Evolutionary conservation across 2,113 vertebrate species (phyloP).

Genomic region (Bambusicola thoracicus): DNA sequence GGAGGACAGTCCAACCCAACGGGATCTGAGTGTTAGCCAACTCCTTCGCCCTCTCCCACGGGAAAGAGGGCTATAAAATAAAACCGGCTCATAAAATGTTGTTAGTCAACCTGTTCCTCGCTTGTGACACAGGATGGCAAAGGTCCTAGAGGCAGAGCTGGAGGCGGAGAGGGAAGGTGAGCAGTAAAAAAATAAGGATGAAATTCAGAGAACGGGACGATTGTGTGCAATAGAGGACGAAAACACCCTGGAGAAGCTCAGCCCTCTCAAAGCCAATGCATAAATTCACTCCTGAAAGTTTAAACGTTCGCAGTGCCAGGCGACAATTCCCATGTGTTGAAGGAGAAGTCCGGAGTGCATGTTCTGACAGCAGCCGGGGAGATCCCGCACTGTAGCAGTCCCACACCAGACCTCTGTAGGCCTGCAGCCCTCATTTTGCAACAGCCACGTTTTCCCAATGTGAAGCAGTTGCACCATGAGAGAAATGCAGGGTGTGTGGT

Average conservation of each 20-base stretch:
- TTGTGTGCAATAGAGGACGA: background rate
- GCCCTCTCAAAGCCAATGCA: background rate
- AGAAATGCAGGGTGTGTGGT: background rate
- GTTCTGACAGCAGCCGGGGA: background rate
- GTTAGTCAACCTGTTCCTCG: constrained; percentile 32
- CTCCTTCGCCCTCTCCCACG: constrained; percentile 43
- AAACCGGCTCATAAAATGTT: constrained; percentile 44
- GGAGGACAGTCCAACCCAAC: constrained; percentile 25
- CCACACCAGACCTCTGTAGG: fast-evolving
- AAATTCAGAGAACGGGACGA: background rate
- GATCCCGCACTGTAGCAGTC: background rate
- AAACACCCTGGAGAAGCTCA: background rate
- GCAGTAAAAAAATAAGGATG: background rate
- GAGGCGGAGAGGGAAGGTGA: background rate
- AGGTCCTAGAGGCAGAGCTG: background rate
- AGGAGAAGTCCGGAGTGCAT: background rate
- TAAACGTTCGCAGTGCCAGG: background rate
- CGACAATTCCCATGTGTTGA: background rate
- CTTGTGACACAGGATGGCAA: background rate
- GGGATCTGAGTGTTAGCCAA: constrained; percentile 33
- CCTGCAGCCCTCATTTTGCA: background rate
- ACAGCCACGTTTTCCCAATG: background rate
- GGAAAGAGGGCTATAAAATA: constrained; percentile 41
- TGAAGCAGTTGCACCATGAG: background rate
- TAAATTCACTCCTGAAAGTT: background rate